These are phyloP conservation scores for Oryzias celebensis DNA, from an alignment of 2,113 vertebrate species.

Conservation along the genomic window DNA sequence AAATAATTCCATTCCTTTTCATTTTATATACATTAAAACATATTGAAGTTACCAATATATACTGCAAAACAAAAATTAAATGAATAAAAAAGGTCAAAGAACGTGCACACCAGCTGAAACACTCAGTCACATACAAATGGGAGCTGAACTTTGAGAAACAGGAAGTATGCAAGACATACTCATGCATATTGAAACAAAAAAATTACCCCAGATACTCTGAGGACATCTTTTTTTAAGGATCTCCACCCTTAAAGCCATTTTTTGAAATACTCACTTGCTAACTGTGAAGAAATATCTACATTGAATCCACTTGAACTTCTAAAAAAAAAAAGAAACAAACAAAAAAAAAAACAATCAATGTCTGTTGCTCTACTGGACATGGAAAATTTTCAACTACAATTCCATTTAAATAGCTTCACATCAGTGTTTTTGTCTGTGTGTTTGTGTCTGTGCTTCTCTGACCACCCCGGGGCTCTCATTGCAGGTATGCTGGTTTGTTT, in stretches of 20 bases:
- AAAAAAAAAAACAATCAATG: not conserved
- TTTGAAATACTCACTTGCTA: not conserved
- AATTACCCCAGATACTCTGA: not conserved
- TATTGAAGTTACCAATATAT: not conserved
- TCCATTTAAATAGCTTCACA: constrained; percentile 1
- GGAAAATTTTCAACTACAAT: constrained; percentile 1
- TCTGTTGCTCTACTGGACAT: not conserved
- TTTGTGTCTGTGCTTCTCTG: constrained; percentile 16
- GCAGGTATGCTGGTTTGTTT: constrained; percentile 11
- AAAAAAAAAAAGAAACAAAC: not conserved
- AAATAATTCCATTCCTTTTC: too few species aligned
- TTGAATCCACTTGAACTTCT: too few species aligned
- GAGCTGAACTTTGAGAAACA: constrained; percentile 5
- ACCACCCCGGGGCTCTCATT: constrained; percentile 13
- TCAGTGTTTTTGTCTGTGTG: not conserved
- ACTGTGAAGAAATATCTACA: too few species aligned
- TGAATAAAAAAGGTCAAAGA: not conserved
- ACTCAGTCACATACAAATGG: not conserved
- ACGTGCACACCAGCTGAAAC: constrained; percentile 4
- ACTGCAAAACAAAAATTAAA: not conserved
- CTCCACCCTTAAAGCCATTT: not conserved
- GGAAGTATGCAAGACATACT: constrained; percentile 19
- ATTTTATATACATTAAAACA: too few species aligned
- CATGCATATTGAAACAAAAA: constrained; percentile 9
- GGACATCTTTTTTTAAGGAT: not conserved